Conservation (phyloP, 2,113 vertebrate species). For the Numenius arquata region DNA sequence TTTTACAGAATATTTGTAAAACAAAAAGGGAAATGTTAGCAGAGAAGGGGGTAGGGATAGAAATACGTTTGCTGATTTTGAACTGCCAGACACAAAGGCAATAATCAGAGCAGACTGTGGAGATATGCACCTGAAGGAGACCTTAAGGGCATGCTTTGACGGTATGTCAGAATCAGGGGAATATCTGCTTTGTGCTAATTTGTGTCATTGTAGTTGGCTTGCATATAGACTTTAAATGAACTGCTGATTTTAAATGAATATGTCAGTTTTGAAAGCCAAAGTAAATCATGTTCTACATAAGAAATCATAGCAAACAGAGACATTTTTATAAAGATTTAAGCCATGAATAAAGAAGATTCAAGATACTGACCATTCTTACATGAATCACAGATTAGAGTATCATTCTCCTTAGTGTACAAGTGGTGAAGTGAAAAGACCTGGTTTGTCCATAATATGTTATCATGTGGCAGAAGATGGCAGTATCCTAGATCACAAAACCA, state of each 20-base stretch:
- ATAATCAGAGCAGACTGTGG: constrained; percentile 29
- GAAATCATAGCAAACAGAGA: neutral
- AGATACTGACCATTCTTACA: neutral
- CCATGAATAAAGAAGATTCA: neutral
- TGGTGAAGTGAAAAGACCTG: neutral
- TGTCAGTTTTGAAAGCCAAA: neutral
- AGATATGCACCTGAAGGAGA: neutral
- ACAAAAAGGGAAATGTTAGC: neutral
- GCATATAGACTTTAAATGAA: neutral
- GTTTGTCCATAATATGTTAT: neutral
- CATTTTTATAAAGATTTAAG: neutral
- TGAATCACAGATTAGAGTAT: neutral
- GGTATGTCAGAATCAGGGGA: neutral
- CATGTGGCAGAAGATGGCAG: neutral
- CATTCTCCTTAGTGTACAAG: neutral
- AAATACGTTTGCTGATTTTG: constrained; percentile 5
- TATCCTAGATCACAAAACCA: neutral
- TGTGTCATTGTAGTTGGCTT: neutral
- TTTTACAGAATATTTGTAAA: constrained; percentile 20
- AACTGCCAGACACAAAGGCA: constrained; percentile 39
- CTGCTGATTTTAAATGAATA: constrained; percentile 1
- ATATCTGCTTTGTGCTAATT: constrained; percentile 39
- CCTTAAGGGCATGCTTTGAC: constrained; percentile 24
- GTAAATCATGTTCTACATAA: neutral
- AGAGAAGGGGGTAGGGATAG: neutral